Conservation (phyloP, 2,113 vertebrate genomes). For the Plecturocebus donacophilus region DNA sequence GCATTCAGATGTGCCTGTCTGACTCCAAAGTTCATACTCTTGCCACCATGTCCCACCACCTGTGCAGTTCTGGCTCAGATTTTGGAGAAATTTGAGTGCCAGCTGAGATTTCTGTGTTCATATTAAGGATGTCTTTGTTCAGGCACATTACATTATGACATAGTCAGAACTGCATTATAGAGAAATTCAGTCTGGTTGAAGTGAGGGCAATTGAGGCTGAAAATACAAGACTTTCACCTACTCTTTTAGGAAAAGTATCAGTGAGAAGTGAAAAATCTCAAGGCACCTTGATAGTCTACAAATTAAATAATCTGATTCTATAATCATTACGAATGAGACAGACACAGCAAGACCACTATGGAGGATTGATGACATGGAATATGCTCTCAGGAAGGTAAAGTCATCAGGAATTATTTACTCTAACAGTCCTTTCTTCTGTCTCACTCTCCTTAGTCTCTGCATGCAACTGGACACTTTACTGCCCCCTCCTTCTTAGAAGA, state of each 20-base stretch:
- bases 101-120: background rate
- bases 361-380: background rate
- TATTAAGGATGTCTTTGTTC: background rate
- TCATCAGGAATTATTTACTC: background rate
- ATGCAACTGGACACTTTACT: background rate
- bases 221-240: background rate
- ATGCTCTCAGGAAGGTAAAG: background rate
- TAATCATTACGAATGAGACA: background rate
- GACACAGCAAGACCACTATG: background rate
- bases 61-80: background rate
- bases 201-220: background rate
- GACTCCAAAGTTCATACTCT: background rate
- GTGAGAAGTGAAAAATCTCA: background rate
- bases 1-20: background rate
- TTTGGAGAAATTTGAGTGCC: background rate
- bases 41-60: fast-evolving
- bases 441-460: background rate
- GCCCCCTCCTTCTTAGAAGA: background rate
- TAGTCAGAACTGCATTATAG: background rate
- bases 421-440: fast-evolving
- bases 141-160: background rate
- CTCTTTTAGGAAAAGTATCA: background rate
- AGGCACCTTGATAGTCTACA: background rate
- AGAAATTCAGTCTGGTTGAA: background rate
- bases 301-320: background rate